Percentiles rank a stretch among this genome's conserved stretches.
These are phyloP conservation scores for Apostichopus japonicus DNA, from an alignment of 35 echinoderm and acorn worm species.

Conservation along the genomic window DNA sequence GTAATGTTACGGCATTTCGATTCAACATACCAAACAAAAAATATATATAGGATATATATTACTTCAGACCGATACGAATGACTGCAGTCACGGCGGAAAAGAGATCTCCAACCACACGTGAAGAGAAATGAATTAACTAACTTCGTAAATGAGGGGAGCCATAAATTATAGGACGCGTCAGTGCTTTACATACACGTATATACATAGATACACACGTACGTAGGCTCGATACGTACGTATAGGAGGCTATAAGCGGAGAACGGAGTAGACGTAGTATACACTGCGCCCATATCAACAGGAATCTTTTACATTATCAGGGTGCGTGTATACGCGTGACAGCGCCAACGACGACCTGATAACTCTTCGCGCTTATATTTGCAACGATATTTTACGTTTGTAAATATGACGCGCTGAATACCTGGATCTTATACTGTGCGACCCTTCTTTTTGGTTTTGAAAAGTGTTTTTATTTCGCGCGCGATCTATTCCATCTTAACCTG, in stretches of 20 bases:
- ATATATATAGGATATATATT: background rate
- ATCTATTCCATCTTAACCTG: background rate
- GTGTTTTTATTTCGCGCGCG: background rate
- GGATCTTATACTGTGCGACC: background rate
- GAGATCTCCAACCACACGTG: constrained; percentile 12
- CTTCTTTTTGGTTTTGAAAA: background rate
- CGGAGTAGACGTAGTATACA: background rate
- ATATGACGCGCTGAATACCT: background rate
- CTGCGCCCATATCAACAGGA: background rate
- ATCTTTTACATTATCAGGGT: background rate
- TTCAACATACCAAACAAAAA: background rate
- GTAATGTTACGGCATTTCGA: background rate
- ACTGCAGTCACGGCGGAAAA: constrained; percentile 5
- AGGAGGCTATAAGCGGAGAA: background rate
- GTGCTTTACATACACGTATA: background rate
- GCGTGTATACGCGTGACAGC: background rate
- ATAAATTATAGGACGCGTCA: constrained; percentile 28
- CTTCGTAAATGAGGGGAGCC: constrained; percentile 21
- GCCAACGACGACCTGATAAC: background rate
- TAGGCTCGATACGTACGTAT: no score
- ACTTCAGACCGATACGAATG: background rate
- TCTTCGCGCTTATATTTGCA: background rate
- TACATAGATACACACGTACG: background rate
- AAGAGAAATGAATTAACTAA: constrained; percentile 29
- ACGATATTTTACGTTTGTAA: background rate